Base-by-base conservation (phyloP, 2,888 invertebrate genomes). In the Dugesia japonica region DNA sequence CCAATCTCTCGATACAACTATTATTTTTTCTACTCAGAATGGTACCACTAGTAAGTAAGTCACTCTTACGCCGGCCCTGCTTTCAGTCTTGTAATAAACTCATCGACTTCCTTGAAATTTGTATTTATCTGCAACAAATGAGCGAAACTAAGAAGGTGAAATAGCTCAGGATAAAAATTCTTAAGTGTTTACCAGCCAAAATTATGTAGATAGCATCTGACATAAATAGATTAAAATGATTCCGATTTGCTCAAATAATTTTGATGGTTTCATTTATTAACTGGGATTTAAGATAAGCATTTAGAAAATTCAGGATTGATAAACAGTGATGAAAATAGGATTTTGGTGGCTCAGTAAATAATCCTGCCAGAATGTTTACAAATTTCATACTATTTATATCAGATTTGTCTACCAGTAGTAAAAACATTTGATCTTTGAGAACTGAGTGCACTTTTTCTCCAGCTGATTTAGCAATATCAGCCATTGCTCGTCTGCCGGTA, bases 381-480 rank as follows among this genome's bases (percentile, higher is more conserved):
- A 4, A 56, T 56, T 56, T 56, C 56, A 56, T 56, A 56, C 23
- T n/a, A 56, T 56, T 56, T 56, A 20, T 56, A 56, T 56, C 56
- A 56, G 56, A 56, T n/a, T 56, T n/a, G 56, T n/a, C 56, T 56
- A 56, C 23, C 56, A 20, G 9, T 9, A 56, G 23, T 4, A 56
- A 56, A 56, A 56, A 13, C 9, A 9, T 56, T 20, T 56, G 56
- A n/a, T 56, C 56, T 56, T n/a, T 56, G 56, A 56, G 56, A n/a
- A 56, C 17, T 56, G 56, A 56, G 4, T 56, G 56, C n/a, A 20
- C 56, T 56, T 56, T 31, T 56, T 23, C 56, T 56, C 17, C n/a
- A 56, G 17, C 23, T 56, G 4, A 56, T 56, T n/a, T 56, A 1
- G 38, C 38, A 38, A 38, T 38, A 56, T 4, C 56, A 56, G 17